A percentile compares a stretch with the other conserved stretches of the same genome.
These are phyloP conservation scores for Aphelenchoides avenae DNA, from an alignment of 1,140 invertebrate species.

Conservation along the genomic window DNA sequence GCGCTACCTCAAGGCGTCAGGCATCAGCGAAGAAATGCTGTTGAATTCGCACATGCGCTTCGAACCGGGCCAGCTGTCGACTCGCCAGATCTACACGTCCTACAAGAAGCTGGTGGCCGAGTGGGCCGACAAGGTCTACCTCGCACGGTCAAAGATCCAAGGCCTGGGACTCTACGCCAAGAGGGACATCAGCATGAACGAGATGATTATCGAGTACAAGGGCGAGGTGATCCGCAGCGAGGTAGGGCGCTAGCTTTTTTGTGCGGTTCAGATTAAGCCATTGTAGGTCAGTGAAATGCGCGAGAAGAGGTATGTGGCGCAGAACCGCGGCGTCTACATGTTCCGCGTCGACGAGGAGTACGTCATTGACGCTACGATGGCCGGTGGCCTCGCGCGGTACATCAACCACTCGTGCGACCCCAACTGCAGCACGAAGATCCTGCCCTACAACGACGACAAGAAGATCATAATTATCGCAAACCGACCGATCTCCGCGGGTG, in stretches of 20 bases:
- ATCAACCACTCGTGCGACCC: constrained; percentile 99
- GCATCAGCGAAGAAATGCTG: constrained; percentile 48
- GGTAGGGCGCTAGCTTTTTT: constrained; percentile 70
- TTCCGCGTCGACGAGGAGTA: constrained; percentile 93
- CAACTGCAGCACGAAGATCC: constrained; percentile 96
- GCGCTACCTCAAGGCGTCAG: constrained; percentile 35
- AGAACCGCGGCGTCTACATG: constrained; percentile 99
- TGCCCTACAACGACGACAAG: constrained; percentile 82
- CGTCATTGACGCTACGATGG: constrained; percentile 92
- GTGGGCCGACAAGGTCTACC: constrained; percentile 93
- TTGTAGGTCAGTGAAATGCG: constrained; percentile 43
- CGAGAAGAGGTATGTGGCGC: constrained; percentile 50
- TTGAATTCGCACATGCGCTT: constrained; percentile 21
- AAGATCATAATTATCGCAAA: constrained; percentile 96
- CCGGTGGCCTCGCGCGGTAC: constrained; percentile 92
- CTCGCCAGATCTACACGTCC: constrained; percentile 93
- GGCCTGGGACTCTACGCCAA: constrained; percentile 94
- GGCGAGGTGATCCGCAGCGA: constrained; percentile 95
- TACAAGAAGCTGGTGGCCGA: constrained; percentile 98
- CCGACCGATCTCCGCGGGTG: constrained; percentile 83
- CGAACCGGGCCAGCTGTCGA: constrained; percentile 67
- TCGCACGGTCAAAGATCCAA: constrained; percentile 72
- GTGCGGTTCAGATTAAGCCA: too few species aligned
- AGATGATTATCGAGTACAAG: constrained; percentile 99
- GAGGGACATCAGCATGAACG: constrained; percentile 92